Evolutionary conservation across 2,797 vertebrate genomes (phyloP).

Genomic region (Ptychadena robeensis): DNA sequence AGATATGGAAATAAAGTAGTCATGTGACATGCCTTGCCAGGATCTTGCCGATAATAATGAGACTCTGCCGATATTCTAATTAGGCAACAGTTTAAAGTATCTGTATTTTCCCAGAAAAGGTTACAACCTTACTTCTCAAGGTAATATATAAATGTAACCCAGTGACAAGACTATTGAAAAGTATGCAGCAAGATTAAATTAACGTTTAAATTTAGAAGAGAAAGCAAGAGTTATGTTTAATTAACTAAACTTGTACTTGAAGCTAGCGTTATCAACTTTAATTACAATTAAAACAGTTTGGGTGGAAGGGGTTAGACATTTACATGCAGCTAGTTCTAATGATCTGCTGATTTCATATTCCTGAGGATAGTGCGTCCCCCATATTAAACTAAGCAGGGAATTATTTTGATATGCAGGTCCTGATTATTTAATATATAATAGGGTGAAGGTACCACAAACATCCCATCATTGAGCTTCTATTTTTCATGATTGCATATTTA

Average conservation of each 20-base stretch:
- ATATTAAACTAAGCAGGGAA: background rate
- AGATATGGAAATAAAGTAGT: too few species aligned
- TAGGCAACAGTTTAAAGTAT: too few species aligned
- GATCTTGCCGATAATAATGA: too few species aligned
- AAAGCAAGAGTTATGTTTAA: background rate
- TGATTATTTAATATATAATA: background rate
- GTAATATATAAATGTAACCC: background rate
- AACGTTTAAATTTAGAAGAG: background rate
- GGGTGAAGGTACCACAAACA: background rate
- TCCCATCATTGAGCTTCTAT: background rate
- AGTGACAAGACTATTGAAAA: background rate
- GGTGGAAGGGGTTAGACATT: background rate
- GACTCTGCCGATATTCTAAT: too few species aligned
- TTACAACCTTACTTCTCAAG: background rate
- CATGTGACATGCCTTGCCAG: too few species aligned
- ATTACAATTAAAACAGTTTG: background rate
- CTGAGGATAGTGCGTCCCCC: background rate
- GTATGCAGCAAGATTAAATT: background rate
- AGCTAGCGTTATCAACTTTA: background rate
- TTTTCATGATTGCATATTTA: background rate
- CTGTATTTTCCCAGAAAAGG: background rate
- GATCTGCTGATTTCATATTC: background rate
- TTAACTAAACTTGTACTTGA: background rate
- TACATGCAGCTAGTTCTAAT: background rate
- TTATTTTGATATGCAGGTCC: background rate